phyloP scores from a whole-genome alignment of 2,888 invertebrate species.

The Crepidodera aurea region DNA sequence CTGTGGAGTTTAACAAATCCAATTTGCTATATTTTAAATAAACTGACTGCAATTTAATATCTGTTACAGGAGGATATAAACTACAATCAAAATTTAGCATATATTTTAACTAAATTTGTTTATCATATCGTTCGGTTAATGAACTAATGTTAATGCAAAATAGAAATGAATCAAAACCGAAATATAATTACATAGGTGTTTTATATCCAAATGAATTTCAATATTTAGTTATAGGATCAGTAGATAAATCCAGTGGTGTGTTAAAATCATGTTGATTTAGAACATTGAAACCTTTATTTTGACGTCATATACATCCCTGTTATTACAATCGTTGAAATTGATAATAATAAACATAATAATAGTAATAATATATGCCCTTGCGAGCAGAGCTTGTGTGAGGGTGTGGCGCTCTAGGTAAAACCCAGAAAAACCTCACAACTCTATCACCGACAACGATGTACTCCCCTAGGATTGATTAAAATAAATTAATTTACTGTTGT shows the following conservation, averaged over 20 bases:
- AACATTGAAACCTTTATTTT: no score
- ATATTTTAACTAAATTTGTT: conserved; percentile 11
- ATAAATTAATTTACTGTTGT: no score
- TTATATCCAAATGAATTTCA: conserved; percentile 1
- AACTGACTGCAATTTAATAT: conserved; percentile 15
- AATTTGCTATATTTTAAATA: conserved; percentile 11
- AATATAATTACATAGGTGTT: conserved; percentile 20
- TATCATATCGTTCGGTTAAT: neutral
- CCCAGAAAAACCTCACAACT: no score
- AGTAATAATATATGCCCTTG: no score
- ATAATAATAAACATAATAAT: no score
- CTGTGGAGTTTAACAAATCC: neutral
- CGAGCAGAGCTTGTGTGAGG: no score
- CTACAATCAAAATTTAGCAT: neutral
- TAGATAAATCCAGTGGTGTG: neutral
- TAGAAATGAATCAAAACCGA: conserved; percentile 13
- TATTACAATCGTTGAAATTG: no score
- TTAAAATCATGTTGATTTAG: no score
- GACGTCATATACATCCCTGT: no score
- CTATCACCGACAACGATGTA: no score
- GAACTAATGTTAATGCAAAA: conserved; percentile 11
- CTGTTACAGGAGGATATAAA: neutral
- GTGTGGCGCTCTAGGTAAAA: no score
- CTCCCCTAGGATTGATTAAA: no score
- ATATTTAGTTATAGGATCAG: neutral